Evolutionary conservation across 2,888 invertebrate species (phyloP), one percentile per base, ranked within the genome.

Genomic region (Leucoma salicis): DNA sequence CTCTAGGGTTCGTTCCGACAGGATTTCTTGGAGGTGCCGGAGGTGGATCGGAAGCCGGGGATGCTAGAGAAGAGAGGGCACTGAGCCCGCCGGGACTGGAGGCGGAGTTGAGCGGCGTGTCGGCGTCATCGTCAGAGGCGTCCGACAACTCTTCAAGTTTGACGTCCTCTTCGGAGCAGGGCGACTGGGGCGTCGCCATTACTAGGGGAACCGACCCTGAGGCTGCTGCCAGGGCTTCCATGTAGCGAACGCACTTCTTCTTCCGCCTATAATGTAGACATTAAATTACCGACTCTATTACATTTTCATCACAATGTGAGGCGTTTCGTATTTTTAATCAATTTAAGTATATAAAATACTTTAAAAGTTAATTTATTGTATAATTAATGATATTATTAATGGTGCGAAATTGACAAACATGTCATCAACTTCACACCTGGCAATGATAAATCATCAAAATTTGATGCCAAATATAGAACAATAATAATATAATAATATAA

Each of bases 171-270:
- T 94, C 93, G 88, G 96, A 94, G 74, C 95, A 94, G 72, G 95
- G 94, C 72, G 96, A 96, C 70, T 94, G 95, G 61, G 95, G 90
- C 75, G 94, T 94, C 82, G 93, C 94, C 76, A 80, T 94, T 66
- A 94, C 95, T 61, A 95, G 82, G 70, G 95, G 94, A 66, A 94
- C 94, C 69, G 92, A 94, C 64, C 92, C 93, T 66, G 92, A 73
- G 82, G 81, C 92, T 83, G 81, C 93, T 82, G 86, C 93, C 90
- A 87, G 92, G 90, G 95, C 94, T 91, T 97, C 97, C 95, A 97
- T 95, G 91, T 97, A 97, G 66, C 97, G 95, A 77, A 97, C 96
- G 92, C 97, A 97, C 91, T 97, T 97, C 91, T 97, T 97, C 93
- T 97, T 97, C 92, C 97, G 96, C 92, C 97, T 97, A 53, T 11